Evolutionary conservation across 2,113 vertebrate genomes (phyloP), one percentile per base, ranked within the genome.

Genomic region (Carassius carassius): DNA sequence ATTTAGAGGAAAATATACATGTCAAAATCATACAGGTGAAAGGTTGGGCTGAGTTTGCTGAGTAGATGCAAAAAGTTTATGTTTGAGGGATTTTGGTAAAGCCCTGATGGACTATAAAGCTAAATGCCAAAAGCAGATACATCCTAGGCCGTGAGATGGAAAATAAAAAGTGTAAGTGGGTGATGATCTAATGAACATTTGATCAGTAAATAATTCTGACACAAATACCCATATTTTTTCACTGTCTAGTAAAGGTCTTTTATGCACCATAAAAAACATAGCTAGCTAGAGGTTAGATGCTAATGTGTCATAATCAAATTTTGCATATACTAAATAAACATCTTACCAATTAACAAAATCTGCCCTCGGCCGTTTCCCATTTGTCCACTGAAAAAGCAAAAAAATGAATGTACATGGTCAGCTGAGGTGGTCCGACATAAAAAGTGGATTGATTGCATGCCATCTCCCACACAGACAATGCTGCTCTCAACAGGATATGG

Each of bases 401-500:
- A 29, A 29, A 63, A 19, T 47, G 1, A 65, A 65, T 80, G 4
- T 17, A 14, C 19, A 63, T 63, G 35, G 58, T 47, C 23, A 51
- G 37, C 25, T 76, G 8, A 76, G 23, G 56, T 63, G 37, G 58
- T 63, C 35, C 0, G 77, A 81, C n/a, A 51, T 21, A 35, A 44
- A 32, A 25, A 12, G 5, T 81, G n/a, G 23, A 81, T 3, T 9
- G 60, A 81, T 67, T 51, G 23, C 37, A 69, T 21, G 62, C 32
- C 23, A 35, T 81, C 79, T 81, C 79, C 25, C 79, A 69, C 10
- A 29, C 44, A 35, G 77, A 62, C 10, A 23, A 41, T 3, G 21
- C 16, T n/a, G 62, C 63, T 69, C 62, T 69, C 78, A 80, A 67
- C 62, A 67, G 41, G 78, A 92, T 88, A 86, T 79, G 41, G 69